A percentile compares a stretch with the other conserved stretches of the same genome.
Conservation (phyloP, 2,888 invertebrate genomes). For the Nebria brevicollis region DNA sequence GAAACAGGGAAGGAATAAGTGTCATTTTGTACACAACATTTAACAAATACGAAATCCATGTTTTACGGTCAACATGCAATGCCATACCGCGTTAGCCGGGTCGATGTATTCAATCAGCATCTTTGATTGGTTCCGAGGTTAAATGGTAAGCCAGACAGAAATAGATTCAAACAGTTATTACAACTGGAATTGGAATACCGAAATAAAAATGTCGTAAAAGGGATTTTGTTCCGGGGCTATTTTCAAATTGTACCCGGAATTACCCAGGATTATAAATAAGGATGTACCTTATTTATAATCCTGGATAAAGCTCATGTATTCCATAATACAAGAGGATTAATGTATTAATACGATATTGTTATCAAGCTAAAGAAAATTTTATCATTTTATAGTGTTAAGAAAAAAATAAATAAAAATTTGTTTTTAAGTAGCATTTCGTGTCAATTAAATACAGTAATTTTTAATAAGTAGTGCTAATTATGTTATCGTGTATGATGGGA, state of each 20-base stretch:
- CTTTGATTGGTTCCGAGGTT: neutral
- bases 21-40: neutral
- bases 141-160: neutral
- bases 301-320: too few species aligned
- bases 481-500: too few species aligned
- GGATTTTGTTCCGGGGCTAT: neutral
- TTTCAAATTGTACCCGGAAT: neutral
- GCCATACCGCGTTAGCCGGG: neutral
- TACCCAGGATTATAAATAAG: neutral
- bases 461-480: too few species aligned
- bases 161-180: neutral
- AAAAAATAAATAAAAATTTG: too few species aligned
- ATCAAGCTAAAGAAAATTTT: too few species aligned
- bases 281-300: neutral
- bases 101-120: neutral
- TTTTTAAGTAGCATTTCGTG: too few species aligned
- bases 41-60: neutral
- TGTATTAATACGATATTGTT: too few species aligned
- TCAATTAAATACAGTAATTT: too few species aligned
- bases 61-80: neutral
- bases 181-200: neutral
- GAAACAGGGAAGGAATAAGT: neutral
- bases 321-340: too few species aligned
- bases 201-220: neutral
- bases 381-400: too few species aligned